Base-by-base conservation (phyloP, 2,888 invertebrate species). In the Eupithecia exiguata region DNA sequence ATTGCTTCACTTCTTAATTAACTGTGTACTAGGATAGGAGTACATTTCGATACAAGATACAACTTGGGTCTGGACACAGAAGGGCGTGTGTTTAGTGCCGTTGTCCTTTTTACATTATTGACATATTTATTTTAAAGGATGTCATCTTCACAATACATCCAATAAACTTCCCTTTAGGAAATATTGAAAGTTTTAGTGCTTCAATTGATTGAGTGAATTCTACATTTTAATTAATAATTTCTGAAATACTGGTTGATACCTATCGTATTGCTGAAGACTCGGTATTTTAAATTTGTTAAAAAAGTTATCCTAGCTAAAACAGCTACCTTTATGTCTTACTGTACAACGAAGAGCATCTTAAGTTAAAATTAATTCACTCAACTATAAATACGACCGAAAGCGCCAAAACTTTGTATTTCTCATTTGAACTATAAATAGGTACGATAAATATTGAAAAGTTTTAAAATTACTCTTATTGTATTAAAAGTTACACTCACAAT, bases 271-370 rank as follows among this genome's bases (percentile, higher is more conserved):
- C 90, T 87, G 90, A 90, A 88, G 87, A 90, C 86, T 85, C 81
- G 84, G 86, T 89, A 89, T 87, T 89, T 89, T 88, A 84, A 91
- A 92, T 93, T 92, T 88, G 92, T 93, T 94, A 89, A 90, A 92
- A 93, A 92, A 89, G 88, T 90, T 93, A 93, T 87, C 94, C 94
- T 94, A 94, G 92, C 94, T 94, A 94, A 91, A 91, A 91, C 90
- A 80, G 91, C 94, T 94, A 93, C 89, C 86, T 90, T 72, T 91
- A 92, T 88, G 86, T 91, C 78, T 90, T 89, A 92, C 93, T 94
- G 94, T 94, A 94, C 94, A 94, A 91, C 88, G 88, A 90, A 92
- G 91, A 89, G 86, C 84, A 79, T 90, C 91, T 91, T 92, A 90
- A 84, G 77, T 85, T 79, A 87, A n/a, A 92, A 91, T 83, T 80